phyloP scores from a whole-genome alignment of 1,140 invertebrate genomes.

The Aphelinus atriplicis region DNA sequence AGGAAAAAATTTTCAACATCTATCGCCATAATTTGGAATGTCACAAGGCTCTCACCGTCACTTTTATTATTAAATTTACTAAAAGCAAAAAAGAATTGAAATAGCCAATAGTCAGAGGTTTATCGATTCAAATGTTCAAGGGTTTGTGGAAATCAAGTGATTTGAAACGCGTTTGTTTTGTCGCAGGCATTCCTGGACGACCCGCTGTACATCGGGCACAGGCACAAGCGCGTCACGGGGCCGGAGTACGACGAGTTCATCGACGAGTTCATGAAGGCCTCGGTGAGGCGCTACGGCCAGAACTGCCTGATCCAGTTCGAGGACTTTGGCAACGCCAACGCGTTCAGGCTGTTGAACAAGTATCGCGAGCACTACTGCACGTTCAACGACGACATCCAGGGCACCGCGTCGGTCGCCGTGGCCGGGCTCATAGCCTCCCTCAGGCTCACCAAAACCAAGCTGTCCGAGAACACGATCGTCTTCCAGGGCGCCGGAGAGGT shows the following conservation, averaged over 20 bases:
- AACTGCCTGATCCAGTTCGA: conserved; percentile 92
- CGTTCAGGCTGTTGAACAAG: conserved; percentile 85
- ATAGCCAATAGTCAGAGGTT: background rate
- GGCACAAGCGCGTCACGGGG: conserved; percentile 83
- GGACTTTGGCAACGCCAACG: conserved; percentile 93
- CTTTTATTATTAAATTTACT: background rate
- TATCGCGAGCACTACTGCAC: conserved; percentile 89
- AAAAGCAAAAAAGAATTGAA: background rate
- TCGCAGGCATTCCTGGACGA: conserved; percentile 81
- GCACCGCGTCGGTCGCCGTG: conserved; percentile 89
- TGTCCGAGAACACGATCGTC: conserved; percentile 85
- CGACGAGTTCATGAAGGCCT: conserved; percentile 97
- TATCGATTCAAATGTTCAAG: background rate
- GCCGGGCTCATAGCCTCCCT: conserved; percentile 89
- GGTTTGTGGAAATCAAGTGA: too few relatives aligned
- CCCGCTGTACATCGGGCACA: conserved; percentile 91
- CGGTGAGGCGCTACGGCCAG: conserved; percentile 83
- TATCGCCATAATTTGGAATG: too few relatives aligned
- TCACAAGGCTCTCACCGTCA: too few relatives aligned
- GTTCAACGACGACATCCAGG: conserved; percentile 97
- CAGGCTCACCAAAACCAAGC: conserved; percentile 77
- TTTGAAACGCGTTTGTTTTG: too few relatives aligned
- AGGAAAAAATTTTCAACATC: too few relatives aligned
- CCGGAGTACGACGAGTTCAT: conserved; percentile 90
- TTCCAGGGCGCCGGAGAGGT: conserved; percentile 94